Conservation (phyloP, 1,140 invertebrate genomes). For the Pseudomyrmex concolor region DNA sequence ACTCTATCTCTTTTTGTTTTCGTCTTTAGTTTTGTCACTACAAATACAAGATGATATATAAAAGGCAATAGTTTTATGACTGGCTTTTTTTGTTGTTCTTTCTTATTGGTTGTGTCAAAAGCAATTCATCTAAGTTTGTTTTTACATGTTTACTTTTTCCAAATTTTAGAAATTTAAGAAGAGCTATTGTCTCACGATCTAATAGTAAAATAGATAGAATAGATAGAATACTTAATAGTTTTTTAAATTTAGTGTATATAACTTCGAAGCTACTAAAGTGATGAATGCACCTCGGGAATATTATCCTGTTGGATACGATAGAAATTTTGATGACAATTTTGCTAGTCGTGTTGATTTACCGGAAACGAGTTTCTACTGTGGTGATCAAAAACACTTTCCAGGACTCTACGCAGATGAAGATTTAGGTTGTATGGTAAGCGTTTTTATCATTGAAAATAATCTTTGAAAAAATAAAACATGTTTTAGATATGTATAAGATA, state of each 20-base stretch:
- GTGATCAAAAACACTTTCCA: slow-evolving; percentile 95
- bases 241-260: slow-evolving; percentile 72
- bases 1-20: no score
- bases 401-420: slow-evolving; percentile 95
- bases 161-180: no score
- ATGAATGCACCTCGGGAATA: slow-evolving; percentile 96
- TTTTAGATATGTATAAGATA: no score
- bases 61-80: no score
- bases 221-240: not conserved
- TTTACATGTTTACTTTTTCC: no score
- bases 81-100: no score
- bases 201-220: not conserved
- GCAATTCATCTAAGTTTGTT: no score
- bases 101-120: no score
- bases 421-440: slow-evolving; percentile 94
- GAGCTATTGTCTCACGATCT: no score
- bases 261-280: slow-evolving; percentile 87
- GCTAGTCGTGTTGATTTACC: slow-evolving; percentile 93
- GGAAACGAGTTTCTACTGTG: slow-evolving; percentile 94
- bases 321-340: slow-evolving; percentile 95
- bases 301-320: slow-evolving; percentile 93
- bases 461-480: not conserved
- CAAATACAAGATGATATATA: no score
- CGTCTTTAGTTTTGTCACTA: no score
- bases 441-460: not conserved